Evolutionary conservation across 2,888 invertebrate species (phyloP), one percentile per base, ranked within the genome.

Genomic region (Monochamus alternatus): DNA sequence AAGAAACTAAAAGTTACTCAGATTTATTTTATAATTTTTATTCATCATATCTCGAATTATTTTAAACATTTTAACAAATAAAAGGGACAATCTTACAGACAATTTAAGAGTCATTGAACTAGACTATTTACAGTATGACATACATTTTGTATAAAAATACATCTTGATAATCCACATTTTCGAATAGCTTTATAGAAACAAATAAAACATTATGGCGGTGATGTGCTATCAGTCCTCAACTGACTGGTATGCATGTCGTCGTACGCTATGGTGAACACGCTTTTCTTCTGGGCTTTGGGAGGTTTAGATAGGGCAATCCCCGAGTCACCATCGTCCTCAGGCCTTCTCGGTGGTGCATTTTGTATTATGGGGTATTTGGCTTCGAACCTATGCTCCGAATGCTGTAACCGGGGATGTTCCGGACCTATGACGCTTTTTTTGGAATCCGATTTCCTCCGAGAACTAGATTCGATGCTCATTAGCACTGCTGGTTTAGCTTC

Each of bases 231-330:
- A 22, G 95, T 93, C 84, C 95, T 90, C 72, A 96, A 90, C 86
- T 95, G 95, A 85, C 94, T 94, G 0, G 96, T 96, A 81, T 96
- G 95, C 84, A 97, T 95, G 85, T 97, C 97, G 85, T 95, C 96
- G 86, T 97, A 97, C 0, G 97, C 97, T 81, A 97, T 97, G 7
- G 96, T 96, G 86, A 97, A 97, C 43, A 97, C 94, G 86, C 97
- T 97, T 87, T 97, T 97, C 90, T 97, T 97, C 85, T 97, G 96
- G 4, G 94, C 93, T 77, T 94, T 94, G 22, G 93, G 92, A 83
- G 94, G 91, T 78, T 93, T 90, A 68, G 94, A 93, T 90, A 95
- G 93, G 7, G 94, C 94, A 80, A 95, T 95, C 0, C 95, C 95
- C 0, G 95, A 94, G 86, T 96, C 95, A 51, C 90, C 90, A 84